Percentiles rank a stretch among this genome's conserved stretches.
These are phyloP conservation scores for Dipodomys ordii DNA, from an alignment of 2,113 vertebrate genomes.

Conservation along the genomic window DNA sequence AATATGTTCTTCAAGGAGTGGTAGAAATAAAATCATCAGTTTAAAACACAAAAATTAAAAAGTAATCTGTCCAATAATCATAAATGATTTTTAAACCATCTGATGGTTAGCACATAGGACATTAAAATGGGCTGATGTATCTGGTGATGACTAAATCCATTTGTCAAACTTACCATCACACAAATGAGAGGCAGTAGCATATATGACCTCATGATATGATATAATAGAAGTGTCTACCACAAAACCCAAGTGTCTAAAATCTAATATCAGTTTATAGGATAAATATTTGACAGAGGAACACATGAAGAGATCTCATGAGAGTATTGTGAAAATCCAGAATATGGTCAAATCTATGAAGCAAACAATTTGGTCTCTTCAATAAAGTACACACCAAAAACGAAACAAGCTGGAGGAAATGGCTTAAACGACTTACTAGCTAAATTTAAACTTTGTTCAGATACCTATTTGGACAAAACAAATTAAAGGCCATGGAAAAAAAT, in stretches of 20 bases:
- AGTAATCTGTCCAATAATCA: neutral
- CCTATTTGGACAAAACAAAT: neutral
- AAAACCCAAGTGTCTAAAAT: neutral
- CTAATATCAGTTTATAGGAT: neutral
- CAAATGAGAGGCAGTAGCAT: neutral
- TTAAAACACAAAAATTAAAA: slow-evolving; percentile 12
- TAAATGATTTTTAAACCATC: neutral
- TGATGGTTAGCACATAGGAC: neutral
- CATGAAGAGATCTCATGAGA: neutral
- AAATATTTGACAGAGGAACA: neutral
- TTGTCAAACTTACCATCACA: neutral
- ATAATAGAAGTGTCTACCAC: neutral
- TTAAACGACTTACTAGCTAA: neutral
- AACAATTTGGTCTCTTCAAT: neutral
- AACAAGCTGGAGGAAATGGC: neutral
- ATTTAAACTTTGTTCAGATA: neutral
- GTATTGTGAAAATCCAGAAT: neutral
- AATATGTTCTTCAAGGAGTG: neutral
- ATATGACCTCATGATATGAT: neutral
- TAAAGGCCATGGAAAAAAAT: neutral
- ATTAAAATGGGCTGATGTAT: neutral
- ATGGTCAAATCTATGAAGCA: neutral
- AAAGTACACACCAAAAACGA: neutral
- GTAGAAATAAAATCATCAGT: neutral
- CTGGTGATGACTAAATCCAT: neutral